phyloP scores from a whole-genome alignment of 1,140 invertebrate genomes.

The Anoplophora glabripennis region DNA sequence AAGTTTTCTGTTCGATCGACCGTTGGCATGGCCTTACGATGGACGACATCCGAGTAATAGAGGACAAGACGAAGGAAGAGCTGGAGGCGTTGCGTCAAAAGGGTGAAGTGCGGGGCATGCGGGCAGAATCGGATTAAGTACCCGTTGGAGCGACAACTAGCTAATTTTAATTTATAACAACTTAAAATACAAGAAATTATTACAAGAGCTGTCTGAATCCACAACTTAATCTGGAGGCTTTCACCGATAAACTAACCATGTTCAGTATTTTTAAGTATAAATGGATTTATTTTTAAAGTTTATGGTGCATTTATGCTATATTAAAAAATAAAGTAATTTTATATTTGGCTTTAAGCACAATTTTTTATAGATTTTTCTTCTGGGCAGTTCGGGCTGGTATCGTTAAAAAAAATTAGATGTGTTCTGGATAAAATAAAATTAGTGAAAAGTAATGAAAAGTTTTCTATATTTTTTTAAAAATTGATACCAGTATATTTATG shows the following conservation, averaged over 20 bases:
- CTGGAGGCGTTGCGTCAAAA: slow-evolving; percentile 78
- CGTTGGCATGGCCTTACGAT: slow-evolving; percentile 93
- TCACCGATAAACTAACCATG: neutral
- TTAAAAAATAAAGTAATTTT: slow-evolving; percentile 2
- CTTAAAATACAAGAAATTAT: neutral
- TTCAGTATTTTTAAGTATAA: slow-evolving; percentile 16
- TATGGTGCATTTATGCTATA: slow-evolving; percentile 15
- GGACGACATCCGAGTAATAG: slow-evolving; percentile 89
- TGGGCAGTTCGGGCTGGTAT: slow-evolving; percentile 4
- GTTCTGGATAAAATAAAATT: neutral
- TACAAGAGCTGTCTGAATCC: slow-evolving; percentile 12
- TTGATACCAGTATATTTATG: neutral
- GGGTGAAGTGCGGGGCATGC: slow-evolving; percentile 84
- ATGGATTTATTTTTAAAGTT: slow-evolving; percentile 6
- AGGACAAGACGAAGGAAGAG: slow-evolving; percentile 89
- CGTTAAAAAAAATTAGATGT: neutral
- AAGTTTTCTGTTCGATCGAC: slow-evolving; percentile 98
- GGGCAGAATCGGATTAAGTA: slow-evolving; percentile 66
- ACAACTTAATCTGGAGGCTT: neutral
- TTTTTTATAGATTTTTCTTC: slow-evolving; percentile 5
- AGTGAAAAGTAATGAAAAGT: slow-evolving; percentile 14
- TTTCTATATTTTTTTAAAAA: neutral
- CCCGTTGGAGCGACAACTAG: slow-evolving; percentile 1
- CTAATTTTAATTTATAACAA: slow-evolving; percentile 6
- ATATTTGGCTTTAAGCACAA: slow-evolving; percentile 3